Conservation (phyloP, 2,888 invertebrate genomes). For the Cosmia trapezina region DNA sequence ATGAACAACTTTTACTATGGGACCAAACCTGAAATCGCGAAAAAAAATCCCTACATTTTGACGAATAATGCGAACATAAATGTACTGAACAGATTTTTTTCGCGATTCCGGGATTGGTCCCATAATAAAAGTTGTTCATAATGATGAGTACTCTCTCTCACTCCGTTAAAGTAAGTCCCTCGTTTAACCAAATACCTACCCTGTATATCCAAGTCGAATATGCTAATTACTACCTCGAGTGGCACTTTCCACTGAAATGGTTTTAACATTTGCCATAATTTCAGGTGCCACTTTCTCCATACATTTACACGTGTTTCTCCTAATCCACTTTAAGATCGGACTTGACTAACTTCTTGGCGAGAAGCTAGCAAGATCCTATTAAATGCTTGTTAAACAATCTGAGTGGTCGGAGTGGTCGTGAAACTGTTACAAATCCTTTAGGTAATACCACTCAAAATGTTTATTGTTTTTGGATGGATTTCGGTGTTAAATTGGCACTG, state of each 20-base stretch:
- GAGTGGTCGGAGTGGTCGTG: slow-evolving; percentile 10
- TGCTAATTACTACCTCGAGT: not conserved
- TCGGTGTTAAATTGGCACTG: slow-evolving; percentile 24
- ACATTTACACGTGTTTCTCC: slow-evolving; percentile 35
- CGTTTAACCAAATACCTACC: too few species aligned
- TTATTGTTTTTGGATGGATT: slow-evolving; percentile 45
- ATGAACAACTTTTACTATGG: too few species aligned
- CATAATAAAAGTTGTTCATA: too few species aligned
- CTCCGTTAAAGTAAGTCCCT: too few species aligned
- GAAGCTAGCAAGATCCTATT: slow-evolving; percentile 9
- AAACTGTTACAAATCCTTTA: slow-evolving; percentile 39
- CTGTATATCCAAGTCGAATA: not conserved
- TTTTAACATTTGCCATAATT: not conserved
- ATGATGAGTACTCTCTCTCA: too few species aligned
- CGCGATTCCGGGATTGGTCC: too few species aligned
- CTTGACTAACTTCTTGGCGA: slow-evolving; percentile 33
- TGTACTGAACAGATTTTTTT: too few species aligned
- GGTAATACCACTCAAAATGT: slow-evolving; percentile 18
- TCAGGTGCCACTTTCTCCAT: not conserved
- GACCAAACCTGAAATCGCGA: too few species aligned
- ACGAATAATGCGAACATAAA: too few species aligned
- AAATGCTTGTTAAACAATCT: slow-evolving; percentile 33
- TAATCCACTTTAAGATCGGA: slow-evolving; percentile 25
- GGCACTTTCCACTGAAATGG: not conserved
- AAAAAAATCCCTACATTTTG: too few species aligned